These are phyloP conservation scores for Sarcoramphus papa DNA, from an alignment of 2,797 vertebrate species.

Conservation along the genomic window DNA sequence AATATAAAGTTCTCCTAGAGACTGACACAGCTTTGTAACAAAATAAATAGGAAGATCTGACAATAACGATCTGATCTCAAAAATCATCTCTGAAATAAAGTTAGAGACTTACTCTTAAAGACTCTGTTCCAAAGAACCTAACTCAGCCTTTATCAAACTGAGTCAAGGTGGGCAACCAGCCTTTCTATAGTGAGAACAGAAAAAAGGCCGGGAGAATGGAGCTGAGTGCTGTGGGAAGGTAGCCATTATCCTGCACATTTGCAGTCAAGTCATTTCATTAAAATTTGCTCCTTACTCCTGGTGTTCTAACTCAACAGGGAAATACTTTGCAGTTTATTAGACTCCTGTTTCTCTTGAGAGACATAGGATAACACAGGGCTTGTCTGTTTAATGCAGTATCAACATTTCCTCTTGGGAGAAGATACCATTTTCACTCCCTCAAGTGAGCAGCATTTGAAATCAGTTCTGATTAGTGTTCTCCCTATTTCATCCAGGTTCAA, in stretches of 20 bases:
- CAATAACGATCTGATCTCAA: neutral
- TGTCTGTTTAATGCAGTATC: constrained; percentile 58
- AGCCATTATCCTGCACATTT: neutral
- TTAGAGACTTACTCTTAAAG: neutral
- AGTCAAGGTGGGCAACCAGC: neutral
- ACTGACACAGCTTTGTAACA: neutral
- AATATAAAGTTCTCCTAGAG: neutral
- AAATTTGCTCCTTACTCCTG: constrained; percentile 10
- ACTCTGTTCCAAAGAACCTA: neutral
- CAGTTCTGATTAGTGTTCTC: constrained; percentile 67
- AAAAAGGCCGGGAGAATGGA: neutral
- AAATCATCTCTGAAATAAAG: neutral
- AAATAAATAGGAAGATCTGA: neutral
- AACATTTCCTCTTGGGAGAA: constrained; percentile 16
- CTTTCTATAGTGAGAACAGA: neutral
- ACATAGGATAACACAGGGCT: neutral
- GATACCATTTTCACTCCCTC: constrained; percentile 53
- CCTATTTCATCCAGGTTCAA: constrained; percentile 65
- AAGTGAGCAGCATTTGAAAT: constrained; percentile 67
- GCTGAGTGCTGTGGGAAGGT: neutral
- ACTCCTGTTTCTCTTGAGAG: constrained; percentile 26
- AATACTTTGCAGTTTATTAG: constrained; percentile 37
- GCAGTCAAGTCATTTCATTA: constrained; percentile 22
- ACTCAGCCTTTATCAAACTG: neutral
- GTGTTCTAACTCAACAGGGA: constrained; percentile 37